Evolutionary conservation across 2,113 vertebrate genomes (phyloP), one percentile per base, ranked within the genome.

Genomic region (Taxidea taxus): DNA sequence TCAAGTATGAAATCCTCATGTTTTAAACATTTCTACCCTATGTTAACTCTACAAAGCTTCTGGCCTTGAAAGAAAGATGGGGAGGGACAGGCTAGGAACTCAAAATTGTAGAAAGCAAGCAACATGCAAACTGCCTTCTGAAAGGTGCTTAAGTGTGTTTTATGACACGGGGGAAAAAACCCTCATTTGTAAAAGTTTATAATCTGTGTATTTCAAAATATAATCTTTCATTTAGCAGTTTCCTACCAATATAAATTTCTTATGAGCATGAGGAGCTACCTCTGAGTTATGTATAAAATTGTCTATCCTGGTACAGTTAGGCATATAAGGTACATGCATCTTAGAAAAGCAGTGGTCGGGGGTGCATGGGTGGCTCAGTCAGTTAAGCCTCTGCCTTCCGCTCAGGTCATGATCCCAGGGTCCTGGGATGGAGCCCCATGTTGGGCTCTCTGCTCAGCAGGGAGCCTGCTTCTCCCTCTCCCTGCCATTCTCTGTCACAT

Each of bases 21-120:
- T 54, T 93, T 95, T 95, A 96, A 97, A 95, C 83, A 96, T 82
- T 88, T 21, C 64, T 91, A 78, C 39, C 23, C 81, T 37, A 64
- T 60, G 44, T 56, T 72, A 93, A 95, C 31, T 25, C 64, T 62
- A 72, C 72, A 66, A 96, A 86, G 44, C 62, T 64, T 92, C 74
- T 80, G 83, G 31, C 44, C 64, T 89, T 93, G 31, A 70, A 81
- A 68, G 29, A 56, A 58, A 82, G 27, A 51, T 4, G 58, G 9
- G 31, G 47, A 72, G 21, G 37, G 51, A 23, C 1, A 21, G 47
- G 29, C 21, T 25, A 20, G 84, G 44, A 49, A 47, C 31, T 20
- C n/a, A 58, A 37, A 54, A 47, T 11, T 8, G 4, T 16, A 51
- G 60, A 85, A 18, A 60, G 13, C 42, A 54, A 47, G 10, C 15